Base-by-base conservation (phyloP, 2,797 vertebrate species). In the Ctenopoma multispine region DNA sequence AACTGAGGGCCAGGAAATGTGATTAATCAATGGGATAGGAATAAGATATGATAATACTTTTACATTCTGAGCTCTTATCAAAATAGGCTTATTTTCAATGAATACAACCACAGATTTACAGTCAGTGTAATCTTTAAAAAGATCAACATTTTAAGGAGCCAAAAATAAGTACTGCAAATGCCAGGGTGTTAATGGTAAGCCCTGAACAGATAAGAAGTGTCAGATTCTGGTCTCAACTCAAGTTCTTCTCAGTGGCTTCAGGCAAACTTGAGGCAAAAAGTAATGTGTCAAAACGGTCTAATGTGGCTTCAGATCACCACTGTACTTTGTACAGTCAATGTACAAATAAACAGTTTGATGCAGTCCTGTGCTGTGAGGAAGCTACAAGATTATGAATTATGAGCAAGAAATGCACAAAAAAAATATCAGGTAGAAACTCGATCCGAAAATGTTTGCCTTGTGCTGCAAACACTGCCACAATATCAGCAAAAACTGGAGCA, bases 1-100 rank as follows among this genome's bases (percentile, higher is more conserved):
- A 60, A 64, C 38, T 36, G n/a, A 69, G 31, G 47, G 47, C 46
- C 56, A 1, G 29, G 31, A 69, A 74, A 75, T 50, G 48, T 50
- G 18, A 68, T 49, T 38, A 68, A 83, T 82, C 83, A 76, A 77
- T 78, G 15, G 40, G 14, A 56, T 11, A 29, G 40, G 17, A 84
- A 69, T 49, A 40, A 31, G 44, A 73, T 62, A 24, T 63, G 56
- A 74, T 78, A 36, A 60, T 72, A 50, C 24, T 47, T 49, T 54
- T 29, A 70, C 18, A 77, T 63, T 44, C 34, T 20, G n/a, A 43
- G 14, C 20, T 59, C 21, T 63, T 27, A 72, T 72, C 48, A 18
- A 44, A 31, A 73, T 29, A 70, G 21, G 43, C 56, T 68, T 60
- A 20, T 5, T 38, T 74, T 64, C 51, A 53, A 38, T 7, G 7